Conservation (phyloP, 2,113 vertebrate species). For the Todiramphus chloris region DNA sequence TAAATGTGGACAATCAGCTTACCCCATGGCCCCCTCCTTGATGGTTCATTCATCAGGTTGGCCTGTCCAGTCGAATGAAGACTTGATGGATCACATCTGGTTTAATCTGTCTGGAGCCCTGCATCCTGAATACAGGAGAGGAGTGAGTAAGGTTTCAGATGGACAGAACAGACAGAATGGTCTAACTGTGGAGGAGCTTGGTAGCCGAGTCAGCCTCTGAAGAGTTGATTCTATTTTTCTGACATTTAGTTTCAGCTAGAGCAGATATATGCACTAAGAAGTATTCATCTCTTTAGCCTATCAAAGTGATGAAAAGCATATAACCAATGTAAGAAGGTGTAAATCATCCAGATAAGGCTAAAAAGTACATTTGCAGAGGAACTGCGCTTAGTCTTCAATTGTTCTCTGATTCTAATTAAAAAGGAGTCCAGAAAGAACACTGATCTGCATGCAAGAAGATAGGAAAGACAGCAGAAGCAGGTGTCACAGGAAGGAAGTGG, state of each 20-base stretch:
- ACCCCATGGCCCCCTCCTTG: constrained; percentile 24
- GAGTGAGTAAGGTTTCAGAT: background rate
- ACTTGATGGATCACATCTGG: background rate
- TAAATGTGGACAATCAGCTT: constrained; percentile 28
- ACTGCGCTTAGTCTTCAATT: background rate
- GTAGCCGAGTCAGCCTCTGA: background rate
- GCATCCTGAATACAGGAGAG: constrained; percentile 52
- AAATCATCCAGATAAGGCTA: background rate
- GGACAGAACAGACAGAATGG: constrained; percentile 4
- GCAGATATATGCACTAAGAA: background rate
- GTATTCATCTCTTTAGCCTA: background rate
- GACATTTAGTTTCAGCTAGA: background rate
- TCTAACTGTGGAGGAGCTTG: background rate
- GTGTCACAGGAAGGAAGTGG: constrained; percentile 4
- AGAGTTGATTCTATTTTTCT: background rate
- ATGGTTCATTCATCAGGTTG: constrained; percentile 3
- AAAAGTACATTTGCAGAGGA: background rate
- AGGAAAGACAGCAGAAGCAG: constrained; percentile 18
- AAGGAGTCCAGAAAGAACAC: background rate
- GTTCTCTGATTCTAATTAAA: background rate
- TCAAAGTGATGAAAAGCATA: background rate
- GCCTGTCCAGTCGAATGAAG: constrained; percentile 28
- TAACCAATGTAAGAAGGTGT: background rate
- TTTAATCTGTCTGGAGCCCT: constrained; percentile 52
- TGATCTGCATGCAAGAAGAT: constrained; percentile 31